Evolutionary conservation across 2,797 vertebrate genomes (phyloP), one percentile per base, ranked within the genome.

Genomic region (Loris lydekkerianus): DNA sequence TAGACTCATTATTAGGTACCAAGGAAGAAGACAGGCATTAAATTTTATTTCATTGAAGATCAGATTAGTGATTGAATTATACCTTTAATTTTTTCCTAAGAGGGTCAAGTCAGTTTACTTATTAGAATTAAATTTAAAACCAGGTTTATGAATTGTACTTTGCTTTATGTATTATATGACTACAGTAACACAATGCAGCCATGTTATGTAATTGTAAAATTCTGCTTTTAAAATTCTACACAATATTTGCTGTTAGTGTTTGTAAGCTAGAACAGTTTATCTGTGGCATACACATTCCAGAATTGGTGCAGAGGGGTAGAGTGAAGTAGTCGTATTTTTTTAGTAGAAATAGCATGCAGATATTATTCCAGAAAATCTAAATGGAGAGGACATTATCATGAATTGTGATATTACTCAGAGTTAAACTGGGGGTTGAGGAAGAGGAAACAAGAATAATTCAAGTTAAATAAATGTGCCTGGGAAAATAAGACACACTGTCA

Each of bases 61-160:
- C 84, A n/a, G 58, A 89, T 93, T 84, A 69, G 31, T 31, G 89
- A 94, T 40, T 86, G 58, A 34, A 89, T 93, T 86, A 60, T 15
- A n/a, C 3, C 49, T 95, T 95, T 43, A 21, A 15, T 69, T 87
- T 43, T 58, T n/a, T n/a, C 58, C 56, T 29, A 78, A 29, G 49
- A 78, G 67, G 31, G 40, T 94, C 21, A 85, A 89, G 91, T 94
- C 93, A 6, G 21, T 93, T 96, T 95, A 93, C 67, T 92, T 91
- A 94, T 61, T 75, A 87, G 76, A 90, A 78, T 81, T 91, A 84
- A 94, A 86, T 94, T 75, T 84, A 53, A 94, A 95, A 82, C 15
- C 76, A 70, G 37, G 34, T 65, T 53, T 82, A 56, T 10, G n/a
- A 88, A 75, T 70, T 85, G 20, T 40, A 49, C n/a, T 70, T 63